phyloP scores from a whole-genome alignment of 2,113 vertebrate genomes.

The Menura novaehollandiae region DNA sequence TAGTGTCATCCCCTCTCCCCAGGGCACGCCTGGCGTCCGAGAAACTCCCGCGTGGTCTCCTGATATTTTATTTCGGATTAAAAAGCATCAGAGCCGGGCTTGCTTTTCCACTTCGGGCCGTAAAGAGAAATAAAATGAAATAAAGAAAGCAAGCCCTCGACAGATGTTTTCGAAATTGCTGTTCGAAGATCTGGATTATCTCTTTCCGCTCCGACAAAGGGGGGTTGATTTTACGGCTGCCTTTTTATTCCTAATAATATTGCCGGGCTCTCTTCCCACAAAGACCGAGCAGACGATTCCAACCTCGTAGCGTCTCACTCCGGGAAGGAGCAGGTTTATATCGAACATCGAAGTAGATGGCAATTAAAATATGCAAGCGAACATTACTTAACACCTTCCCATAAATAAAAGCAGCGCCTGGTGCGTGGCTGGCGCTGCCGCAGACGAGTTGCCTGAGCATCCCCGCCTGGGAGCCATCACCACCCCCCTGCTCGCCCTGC shows the following conservation, averaged over 20 bases:
- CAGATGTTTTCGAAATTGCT: not conserved
- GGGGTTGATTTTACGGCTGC: not conserved
- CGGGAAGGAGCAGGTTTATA: not conserved
- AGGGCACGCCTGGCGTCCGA: not conserved
- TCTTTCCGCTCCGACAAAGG: not conserved
- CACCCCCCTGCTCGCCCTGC: not conserved
- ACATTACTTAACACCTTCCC: not conserved
- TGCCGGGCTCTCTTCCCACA: not conserved
- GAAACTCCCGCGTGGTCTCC: not conserved
- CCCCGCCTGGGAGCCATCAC: not conserved
- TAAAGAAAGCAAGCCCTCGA: not conserved
- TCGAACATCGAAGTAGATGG: not conserved
- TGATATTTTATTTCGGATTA: not conserved
- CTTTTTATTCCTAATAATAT: not conserved
- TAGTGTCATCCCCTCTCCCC: not conserved
- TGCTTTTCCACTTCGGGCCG: not conserved
- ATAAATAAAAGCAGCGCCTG: not conserved
- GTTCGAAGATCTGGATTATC: not conserved
- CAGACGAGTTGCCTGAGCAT: not conserved
- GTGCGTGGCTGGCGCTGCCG: not conserved
- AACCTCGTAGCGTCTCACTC: not conserved
- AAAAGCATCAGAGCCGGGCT: not conserved
- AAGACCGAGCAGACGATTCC: not conserved
- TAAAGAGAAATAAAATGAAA: not conserved
- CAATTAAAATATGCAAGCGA: not conserved